Evolutionary conservation across 2,888 invertebrate species (phyloP).

Genomic region (Belgica antarctica): DNA sequence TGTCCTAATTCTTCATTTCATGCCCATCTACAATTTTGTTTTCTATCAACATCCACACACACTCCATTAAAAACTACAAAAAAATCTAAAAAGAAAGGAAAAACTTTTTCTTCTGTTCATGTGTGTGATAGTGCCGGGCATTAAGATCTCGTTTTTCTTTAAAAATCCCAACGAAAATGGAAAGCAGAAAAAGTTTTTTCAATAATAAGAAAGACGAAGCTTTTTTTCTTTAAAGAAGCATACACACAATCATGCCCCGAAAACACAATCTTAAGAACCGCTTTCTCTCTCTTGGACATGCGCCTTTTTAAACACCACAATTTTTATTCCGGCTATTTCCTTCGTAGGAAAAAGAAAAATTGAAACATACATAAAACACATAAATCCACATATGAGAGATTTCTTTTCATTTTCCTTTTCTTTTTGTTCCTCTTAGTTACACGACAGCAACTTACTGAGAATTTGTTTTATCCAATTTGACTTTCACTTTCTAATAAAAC

Average conservation of each 20-base stretch:
- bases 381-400: conserved; percentile 40
- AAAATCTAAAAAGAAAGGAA: neutral
- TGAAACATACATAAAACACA: conserved; percentile 23
- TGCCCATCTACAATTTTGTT: neutral
- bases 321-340: conserved; percentile 41
- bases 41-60: conserved; percentile 12
- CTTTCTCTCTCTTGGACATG: conserved; percentile 37
- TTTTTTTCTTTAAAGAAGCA: conserved; percentile 18
- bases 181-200: conserved; percentile 14
- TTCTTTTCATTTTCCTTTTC: conserved; percentile 11
- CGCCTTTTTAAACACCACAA: conserved; percentile 38
- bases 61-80: conserved; percentile 42
- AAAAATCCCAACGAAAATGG: conserved; percentile 9
- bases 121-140: conserved; percentile 9
- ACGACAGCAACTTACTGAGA: neutral
- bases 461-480: neutral
- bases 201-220: conserved; percentile 16
- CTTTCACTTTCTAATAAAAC: neutral
- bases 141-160: neutral
- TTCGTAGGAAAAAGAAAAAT: conserved; percentile 22
- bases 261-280: neutral
- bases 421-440: neutral
- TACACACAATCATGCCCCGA: neutral
- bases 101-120: conserved; percentile 32
- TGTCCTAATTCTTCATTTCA: conserved; percentile 30